A percentile compares a stretch with the other conserved stretches of the same genome.
Conservation (phyloP, 2,113 vertebrate species). For the Bagarius yarrelli region DNA sequence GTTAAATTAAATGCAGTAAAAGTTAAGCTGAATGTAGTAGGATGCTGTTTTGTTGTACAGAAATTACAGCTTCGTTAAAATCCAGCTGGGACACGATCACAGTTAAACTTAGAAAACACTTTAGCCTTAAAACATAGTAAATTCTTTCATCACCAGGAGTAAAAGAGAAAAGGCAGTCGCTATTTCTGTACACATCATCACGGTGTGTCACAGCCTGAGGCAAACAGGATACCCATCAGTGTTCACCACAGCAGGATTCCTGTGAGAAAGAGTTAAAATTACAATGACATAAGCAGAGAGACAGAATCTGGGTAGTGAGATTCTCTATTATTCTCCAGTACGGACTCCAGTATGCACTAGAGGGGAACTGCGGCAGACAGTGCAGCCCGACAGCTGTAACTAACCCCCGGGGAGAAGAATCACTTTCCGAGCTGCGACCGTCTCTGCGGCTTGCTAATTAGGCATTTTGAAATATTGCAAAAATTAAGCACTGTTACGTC, state of each 20-base stretch:
- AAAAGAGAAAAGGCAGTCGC: background rate
- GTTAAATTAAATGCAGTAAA: too few species aligned
- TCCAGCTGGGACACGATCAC: background rate
- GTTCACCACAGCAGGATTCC: background rate
- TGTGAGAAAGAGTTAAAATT: background rate
- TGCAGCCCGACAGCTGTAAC: background rate
- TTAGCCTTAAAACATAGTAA: background rate
- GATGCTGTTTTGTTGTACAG: too few species aligned
- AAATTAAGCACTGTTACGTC: background rate
- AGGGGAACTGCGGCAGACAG: background rate
- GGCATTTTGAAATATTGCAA: background rate
- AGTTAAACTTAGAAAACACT: background rate
- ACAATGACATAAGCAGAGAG: background rate
- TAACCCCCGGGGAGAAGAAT: background rate
- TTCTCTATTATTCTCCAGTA: background rate
- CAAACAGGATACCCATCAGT: background rate
- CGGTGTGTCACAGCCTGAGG: background rate
- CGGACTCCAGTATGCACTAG: background rate
- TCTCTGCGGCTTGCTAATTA: background rate
- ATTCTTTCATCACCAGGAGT: background rate
- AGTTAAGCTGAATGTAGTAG: too few species aligned
- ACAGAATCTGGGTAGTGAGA: background rate
- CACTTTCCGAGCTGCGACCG: background rate
- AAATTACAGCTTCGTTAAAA: too few species aligned
- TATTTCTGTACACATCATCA: background rate